Evolutionary conservation across 2,113 vertebrate genomes (phyloP).

Genomic region (Pedionomus torquatus): DNA sequence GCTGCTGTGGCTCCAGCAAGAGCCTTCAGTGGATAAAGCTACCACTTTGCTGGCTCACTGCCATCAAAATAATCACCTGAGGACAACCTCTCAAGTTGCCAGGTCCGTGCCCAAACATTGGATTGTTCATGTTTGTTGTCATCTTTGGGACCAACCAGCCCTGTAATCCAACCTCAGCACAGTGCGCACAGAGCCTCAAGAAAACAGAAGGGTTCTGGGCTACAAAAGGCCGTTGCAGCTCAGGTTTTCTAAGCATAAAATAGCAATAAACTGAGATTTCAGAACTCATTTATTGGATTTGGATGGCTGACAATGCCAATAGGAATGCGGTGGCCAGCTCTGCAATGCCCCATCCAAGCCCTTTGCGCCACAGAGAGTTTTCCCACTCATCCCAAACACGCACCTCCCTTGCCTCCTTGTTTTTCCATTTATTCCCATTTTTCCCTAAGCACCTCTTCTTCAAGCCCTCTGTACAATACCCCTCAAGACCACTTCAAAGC

Average conservation of each 20-base stretch:
- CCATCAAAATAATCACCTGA: not conserved
- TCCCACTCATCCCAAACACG: not conserved
- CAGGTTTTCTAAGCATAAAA: not conserved
- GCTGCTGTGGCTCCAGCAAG: not conserved
- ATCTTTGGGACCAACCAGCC: not conserved
- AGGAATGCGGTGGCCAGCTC: fast-evolving
- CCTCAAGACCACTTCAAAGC: not conserved
- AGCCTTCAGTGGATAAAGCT: not conserved
- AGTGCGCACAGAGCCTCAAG: not conserved
- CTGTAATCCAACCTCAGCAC: not conserved
- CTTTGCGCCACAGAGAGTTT: not conserved
- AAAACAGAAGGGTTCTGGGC: not conserved
- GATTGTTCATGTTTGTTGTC: not conserved
- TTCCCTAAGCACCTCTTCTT: not conserved
- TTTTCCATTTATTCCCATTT: not conserved
- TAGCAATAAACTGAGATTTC: not conserved
- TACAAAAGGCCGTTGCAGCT: not conserved
- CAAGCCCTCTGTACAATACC: not conserved
- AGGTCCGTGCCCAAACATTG: not conserved
- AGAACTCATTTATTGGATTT: not conserved
- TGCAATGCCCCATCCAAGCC: not conserved
- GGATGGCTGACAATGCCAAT: not conserved
- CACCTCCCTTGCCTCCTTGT: not conserved
- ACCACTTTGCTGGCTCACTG: not conserved
- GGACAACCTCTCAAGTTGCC: not conserved